Evolutionary conservation across 2,113 vertebrate genomes (phyloP).

Genomic region (Stictonetta naevosa): DNA sequence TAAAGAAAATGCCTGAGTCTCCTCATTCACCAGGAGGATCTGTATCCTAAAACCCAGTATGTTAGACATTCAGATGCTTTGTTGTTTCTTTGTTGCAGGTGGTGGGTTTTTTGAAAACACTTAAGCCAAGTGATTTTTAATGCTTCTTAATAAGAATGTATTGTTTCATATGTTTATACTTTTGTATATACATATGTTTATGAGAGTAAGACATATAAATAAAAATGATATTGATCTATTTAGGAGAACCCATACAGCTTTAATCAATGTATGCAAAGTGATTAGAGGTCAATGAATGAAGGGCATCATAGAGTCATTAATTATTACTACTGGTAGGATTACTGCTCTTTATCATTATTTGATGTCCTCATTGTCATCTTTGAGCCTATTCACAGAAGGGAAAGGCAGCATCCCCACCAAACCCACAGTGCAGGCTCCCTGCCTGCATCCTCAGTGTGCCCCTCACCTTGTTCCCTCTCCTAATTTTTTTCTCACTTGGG

Average conservation of each 20-base stretch:
- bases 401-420: neutral
- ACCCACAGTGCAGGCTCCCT: neutral
- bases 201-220: neutral
- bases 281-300: neutral
- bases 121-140: neutral
- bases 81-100: neutral
- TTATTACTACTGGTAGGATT: neutral
- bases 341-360: neutral
- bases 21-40: neutral
- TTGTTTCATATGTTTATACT: neutral
- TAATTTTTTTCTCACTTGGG: neutral
- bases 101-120: neutral
- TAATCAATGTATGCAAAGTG: neutral
- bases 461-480: neutral
- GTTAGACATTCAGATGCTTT: neutral
- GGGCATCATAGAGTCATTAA: neutral
- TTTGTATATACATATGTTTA: neutral
- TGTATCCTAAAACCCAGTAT: neutral
- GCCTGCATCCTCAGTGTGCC: neutral
- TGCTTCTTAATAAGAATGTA: neutral
- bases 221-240: neutral
- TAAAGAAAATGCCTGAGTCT: neutral
- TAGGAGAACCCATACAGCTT: neutral
- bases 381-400: neutral
- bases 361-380: neutral